These are phyloP conservation scores for Eulemur rubriventer DNA, from an alignment of 2,797 vertebrate species.

Conservation along the genomic window DNA sequence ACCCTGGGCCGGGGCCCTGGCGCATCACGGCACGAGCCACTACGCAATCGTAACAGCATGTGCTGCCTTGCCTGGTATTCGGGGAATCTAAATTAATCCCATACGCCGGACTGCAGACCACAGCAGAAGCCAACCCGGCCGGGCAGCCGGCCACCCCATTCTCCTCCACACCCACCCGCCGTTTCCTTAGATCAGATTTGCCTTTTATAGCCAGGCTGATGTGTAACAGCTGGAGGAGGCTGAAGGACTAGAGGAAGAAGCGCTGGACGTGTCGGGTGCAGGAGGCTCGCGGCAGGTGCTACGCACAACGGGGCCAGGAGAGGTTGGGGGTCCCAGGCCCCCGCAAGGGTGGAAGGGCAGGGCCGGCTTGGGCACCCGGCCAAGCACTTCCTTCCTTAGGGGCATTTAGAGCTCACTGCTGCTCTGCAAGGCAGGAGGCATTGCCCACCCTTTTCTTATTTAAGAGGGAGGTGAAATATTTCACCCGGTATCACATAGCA, in stretches of 20 bases:
- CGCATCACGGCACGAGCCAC: background rate
- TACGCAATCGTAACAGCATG: background rate
- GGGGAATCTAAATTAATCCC: slow-evolving; percentile 62
- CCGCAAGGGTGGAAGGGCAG: background rate
- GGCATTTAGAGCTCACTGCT: background rate
- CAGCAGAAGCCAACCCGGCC: background rate
- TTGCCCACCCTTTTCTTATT: background rate
- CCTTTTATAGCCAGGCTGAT: slow-evolving; percentile 8
- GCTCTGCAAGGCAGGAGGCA: background rate
- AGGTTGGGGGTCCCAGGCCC: background rate
- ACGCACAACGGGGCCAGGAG: rapidly evolving
- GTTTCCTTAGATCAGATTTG: background rate
- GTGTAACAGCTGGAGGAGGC: background rate
- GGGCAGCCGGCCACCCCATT: background rate
- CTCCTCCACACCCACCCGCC: background rate
- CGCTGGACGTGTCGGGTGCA: rapidly evolving
- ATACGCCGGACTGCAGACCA: background rate
- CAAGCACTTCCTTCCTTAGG: rapidly evolving
- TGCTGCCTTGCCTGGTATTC: slow-evolving; percentile 41
- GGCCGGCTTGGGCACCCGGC: rapidly evolving
- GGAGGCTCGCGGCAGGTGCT: background rate
- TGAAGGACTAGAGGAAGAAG: background rate
- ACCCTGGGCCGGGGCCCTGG: background rate
- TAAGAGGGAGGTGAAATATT: background rate
- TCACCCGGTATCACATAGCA: rapidly evolving